Evolutionary conservation across 2,888 invertebrate species (phyloP).

Genomic region (Azorinus chamasolen): DNA sequence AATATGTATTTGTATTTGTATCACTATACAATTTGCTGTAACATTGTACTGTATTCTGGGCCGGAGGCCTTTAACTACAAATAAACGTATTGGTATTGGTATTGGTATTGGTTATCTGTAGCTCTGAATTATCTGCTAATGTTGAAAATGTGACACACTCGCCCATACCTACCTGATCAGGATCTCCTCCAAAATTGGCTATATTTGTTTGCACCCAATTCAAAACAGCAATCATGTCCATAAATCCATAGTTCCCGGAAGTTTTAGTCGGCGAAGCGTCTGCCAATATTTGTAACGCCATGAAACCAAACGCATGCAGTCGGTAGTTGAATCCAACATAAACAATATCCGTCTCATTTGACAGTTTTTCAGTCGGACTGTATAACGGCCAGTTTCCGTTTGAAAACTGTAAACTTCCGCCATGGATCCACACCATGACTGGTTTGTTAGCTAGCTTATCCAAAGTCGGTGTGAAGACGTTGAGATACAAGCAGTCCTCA

Average conservation of each 20-base stretch:
- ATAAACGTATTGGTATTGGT: no score
- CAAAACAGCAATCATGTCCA: conserved; percentile 76
- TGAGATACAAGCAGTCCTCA: conserved; percentile 67
- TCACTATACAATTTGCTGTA: no score
- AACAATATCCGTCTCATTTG: conserved; percentile 92
- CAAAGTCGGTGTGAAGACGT: conserved; percentile 81
- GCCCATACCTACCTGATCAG: conserved; percentile 57
- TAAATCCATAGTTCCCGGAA: conserved; percentile 78
- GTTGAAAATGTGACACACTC: no score
- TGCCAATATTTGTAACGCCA: conserved; percentile 88
- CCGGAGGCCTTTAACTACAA: no score
- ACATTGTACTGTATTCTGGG: no score
- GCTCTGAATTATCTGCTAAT: no score
- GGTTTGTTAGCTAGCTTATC: conserved; percentile 67
- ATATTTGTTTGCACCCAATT: conserved; percentile 76
- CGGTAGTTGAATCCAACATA: conserved; percentile 96
- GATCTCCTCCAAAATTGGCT: conserved; percentile 76
- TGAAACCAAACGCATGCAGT: conserved; percentile 91
- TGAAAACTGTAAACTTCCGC: conserved; percentile 73
- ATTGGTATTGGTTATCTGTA: no score
- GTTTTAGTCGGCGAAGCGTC: conserved; percentile 57
- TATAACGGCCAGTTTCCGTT: conserved; percentile 72
- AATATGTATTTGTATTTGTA: no score
- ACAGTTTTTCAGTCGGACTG: conserved; percentile 91
- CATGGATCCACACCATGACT: conserved; percentile 85